Base-by-base conservation (phyloP, 2,888 invertebrate genomes). In the Oscheius sp. region DNA sequence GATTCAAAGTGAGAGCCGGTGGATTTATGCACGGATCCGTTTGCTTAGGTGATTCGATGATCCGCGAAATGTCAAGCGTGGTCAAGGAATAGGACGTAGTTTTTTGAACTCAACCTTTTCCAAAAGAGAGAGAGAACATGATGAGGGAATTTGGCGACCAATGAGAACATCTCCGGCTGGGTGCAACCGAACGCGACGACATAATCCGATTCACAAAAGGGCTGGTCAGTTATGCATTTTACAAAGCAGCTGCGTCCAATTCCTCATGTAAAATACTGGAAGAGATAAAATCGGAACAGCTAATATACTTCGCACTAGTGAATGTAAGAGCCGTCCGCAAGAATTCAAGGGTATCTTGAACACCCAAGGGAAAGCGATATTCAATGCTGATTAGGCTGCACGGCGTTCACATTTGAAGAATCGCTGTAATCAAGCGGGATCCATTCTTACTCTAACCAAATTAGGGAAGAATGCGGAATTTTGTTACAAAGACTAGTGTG, bases 361-460 rank as follows among this genome's bases (percentile, higher is more conserved):
- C 48, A 63, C 63, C 63, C 48, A n/a, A 48, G 63, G 63, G 63
- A 63, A 63, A 63, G 47, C 63, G 63, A 63, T 63, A 63, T 63
- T 10, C 48, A 50, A 21, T 48, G n/a, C 50, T 63, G 63, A 63
- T 63, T 63, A 63, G 47, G 48, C 47, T 33, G 21, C n/a, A 11
- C n/a, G 63, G 11, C 63, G 63, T 63, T 63, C 63, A 63, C 48
- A 63, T 63, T 63, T 50, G 63, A 63, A 48, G 63, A 48, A 58
- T 33, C 11, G 32, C 58, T 58, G 3, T 53, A 29, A 53, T 53
- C 53, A 53, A 53, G 53, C 10, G 53, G 11, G 29, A 53, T 35
- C 35, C n/a, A 35, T 35, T 37, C 60, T 33, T 35, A 33, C n/a
- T 60, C 13, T n/a, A 60, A 60, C 2, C 11, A 7, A 60, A 13